Conservation (phyloP, 2,888 invertebrate species). For the Myopa tessellatipennis region DNA sequence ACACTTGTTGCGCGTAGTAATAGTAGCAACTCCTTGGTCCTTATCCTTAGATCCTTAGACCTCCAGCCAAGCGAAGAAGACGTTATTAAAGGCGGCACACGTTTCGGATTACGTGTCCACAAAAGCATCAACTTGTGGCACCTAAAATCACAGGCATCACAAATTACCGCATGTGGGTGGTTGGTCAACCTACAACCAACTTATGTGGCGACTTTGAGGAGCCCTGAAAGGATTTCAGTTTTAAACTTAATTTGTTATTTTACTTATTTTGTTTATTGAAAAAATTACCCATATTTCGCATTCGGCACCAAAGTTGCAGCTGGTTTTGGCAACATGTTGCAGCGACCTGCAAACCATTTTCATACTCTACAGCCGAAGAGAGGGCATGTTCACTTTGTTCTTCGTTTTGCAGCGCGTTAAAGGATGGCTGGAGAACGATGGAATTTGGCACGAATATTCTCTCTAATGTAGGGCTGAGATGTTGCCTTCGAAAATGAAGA, state of each 20-base stretch:
- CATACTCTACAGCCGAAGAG: too few species aligned
- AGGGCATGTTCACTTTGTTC: too few species aligned
- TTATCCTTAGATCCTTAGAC: slow-evolving; percentile 18
- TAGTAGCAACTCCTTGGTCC: background rate
- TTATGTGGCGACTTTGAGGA: background rate
- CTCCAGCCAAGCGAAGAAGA: background rate
- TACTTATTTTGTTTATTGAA: background rate
- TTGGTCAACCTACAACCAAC: background rate
- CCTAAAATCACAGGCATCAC: slow-evolving; percentile 4
- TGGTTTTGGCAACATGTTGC: slow-evolving; percentile 14
- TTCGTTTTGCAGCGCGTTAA: too few species aligned
- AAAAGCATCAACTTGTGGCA: background rate
- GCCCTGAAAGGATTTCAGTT: background rate
- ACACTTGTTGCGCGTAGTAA: too few species aligned
- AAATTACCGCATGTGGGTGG: slow-evolving; percentile 1
- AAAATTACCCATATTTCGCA: background rate
- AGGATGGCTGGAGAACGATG: too few species aligned
- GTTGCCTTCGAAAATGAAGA: too few species aligned
- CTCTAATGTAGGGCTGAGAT: too few species aligned
- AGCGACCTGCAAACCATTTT: background rate
- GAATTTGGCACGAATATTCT: too few species aligned
- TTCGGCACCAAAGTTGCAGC: background rate
- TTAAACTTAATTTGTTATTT: background rate
- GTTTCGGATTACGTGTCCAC: slow-evolving; percentile 57
- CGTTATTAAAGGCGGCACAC: slow-evolving; percentile 57